Percentiles rank a stretch among this genome's conserved stretches.
Evolutionary conservation across 2,797 vertebrate species (phyloP).

Genomic region (Chrysocyon brachyurus): DNA sequence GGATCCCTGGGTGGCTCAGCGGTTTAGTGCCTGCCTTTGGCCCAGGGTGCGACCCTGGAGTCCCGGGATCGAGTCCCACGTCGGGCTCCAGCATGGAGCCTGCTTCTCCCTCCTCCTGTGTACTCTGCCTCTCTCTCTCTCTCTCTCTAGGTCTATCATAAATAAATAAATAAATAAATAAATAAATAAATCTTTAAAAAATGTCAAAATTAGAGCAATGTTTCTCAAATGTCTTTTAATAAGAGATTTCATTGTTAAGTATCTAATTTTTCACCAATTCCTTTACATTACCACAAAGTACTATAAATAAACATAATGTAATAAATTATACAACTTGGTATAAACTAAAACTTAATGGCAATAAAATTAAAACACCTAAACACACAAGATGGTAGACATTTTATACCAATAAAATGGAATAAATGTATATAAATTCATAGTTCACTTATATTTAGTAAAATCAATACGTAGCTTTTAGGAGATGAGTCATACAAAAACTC

Average conservation of each 20-base stretch:
- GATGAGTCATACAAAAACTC: constrained; percentile 27
- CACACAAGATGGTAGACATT: constrained; percentile 1
- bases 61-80: no score
- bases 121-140: no score
- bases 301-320: constrained; percentile 32
- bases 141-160: no score
- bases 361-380: constrained; percentile 60
- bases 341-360: constrained; percentile 44
- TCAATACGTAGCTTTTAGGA: constrained; percentile 15
- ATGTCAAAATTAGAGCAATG: constrained; percentile 62
- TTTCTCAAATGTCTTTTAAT: constrained; percentile 57
- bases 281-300: constrained; percentile 55
- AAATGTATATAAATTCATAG: constrained; percentile 28
- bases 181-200: background rate
- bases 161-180: no score
- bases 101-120: no score
- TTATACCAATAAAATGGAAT: constrained; percentile 33
- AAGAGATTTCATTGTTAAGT: background rate
- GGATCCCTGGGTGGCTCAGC: no score
- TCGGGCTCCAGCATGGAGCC: no score
- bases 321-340: background rate
- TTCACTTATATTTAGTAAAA: constrained; percentile 48
- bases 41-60: no score
- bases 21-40: no score
- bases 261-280: constrained; percentile 59